Evolutionary conservation across 2,113 vertebrate species (phyloP), one percentile per base, ranked within the genome.

Genomic region (Amia ocellicauda): DNA sequence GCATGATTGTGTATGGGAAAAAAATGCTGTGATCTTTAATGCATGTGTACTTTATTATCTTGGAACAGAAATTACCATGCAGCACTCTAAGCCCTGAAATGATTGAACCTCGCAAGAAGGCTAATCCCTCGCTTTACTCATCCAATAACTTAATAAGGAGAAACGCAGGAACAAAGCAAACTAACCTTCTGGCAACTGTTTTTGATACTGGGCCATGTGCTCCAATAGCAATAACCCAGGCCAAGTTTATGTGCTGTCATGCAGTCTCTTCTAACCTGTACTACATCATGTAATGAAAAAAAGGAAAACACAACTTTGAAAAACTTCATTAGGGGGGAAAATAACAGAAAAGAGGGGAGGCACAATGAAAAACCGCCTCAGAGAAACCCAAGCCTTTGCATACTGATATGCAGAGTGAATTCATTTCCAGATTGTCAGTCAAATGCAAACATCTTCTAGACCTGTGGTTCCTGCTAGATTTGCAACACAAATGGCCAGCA

Each of bases 121-220:
- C 19, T 22, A 57, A 57, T 57, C 63, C n/a, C 5, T 26, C 16
- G 28, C 69, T 67, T 57, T 69, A 69, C 66, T 82, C 74, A 70
- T 81, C 72, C 74, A 73, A 74, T 74, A 74, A 62, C 81, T 84
- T 84, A 80, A 86, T 81, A 86, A 84, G 79, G 83, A 69, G 63
- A 81, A 80, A 69, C 60, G 68, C 55, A 63, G 70, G 70, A 83
- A 74, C 71, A 75, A 78, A 80, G 72, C 64, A 67, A 69, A 68
- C 70, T 69, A 81, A 83, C 68, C 75, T 80, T 80, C 81, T 72
- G 75, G 74, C 64, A 64, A 63, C 78, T 75, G 77, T 80, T 82
- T 78, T 82, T 78, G 78, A 80, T 69, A 42, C 41, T 51, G 52
- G 72, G 77, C 75, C 70, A 74, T 60, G 63, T 42, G 45, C 58